Evolutionary conservation across 1,140 invertebrate genomes (phyloP), one percentile per base, ranked within the genome.

Genomic region (Heterodera schachtii): DNA sequence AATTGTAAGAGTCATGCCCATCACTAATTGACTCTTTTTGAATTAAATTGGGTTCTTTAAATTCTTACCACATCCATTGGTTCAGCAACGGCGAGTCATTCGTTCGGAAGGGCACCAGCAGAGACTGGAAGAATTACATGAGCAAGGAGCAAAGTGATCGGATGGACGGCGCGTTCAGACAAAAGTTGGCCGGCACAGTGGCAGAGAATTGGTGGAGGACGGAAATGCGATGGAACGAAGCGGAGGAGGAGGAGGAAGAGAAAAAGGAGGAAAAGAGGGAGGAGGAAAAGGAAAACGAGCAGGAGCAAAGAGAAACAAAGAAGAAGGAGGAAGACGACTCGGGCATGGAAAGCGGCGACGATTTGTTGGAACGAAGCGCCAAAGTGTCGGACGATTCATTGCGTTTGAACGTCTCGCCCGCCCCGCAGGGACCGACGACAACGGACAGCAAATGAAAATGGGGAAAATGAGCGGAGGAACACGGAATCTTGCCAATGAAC

Each of bases 101-200:
- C 84, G 87, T 90, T 70, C 88, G 90, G 2, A 90, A 91, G 84
- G 90, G 90, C 3, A 85, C 88, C 60, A 84, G 83, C 7, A 85
- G 91, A 3, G 90, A 91, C 78, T 91, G 91, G 91, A 91, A 90
- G 82, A 91, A 91, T 79, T 84, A 91, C 76, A 88, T 91, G 78
- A 89, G 83, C n/a, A 80, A 83, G 3, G 90, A 91, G 74, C 90
- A 91, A 76, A 89, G 85, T 44, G 86, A 87, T 64, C 81, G 82
- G 31, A 78, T 91, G 52, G 90, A 91, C 73, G 57, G 76, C 3
- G 57, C 85, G n/a, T 88, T 84, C 49, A 64, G 77, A 3, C 78
- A 82, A 3, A 76, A 75, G 31, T 52, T 89, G 31, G 82, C 79
- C 13, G 86, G 84, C n/a, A 89, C 87, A 44, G 79, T 74, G 52